Base-by-base conservation (phyloP, 2,797 vertebrate species). In the Molothrus ater region DNA sequence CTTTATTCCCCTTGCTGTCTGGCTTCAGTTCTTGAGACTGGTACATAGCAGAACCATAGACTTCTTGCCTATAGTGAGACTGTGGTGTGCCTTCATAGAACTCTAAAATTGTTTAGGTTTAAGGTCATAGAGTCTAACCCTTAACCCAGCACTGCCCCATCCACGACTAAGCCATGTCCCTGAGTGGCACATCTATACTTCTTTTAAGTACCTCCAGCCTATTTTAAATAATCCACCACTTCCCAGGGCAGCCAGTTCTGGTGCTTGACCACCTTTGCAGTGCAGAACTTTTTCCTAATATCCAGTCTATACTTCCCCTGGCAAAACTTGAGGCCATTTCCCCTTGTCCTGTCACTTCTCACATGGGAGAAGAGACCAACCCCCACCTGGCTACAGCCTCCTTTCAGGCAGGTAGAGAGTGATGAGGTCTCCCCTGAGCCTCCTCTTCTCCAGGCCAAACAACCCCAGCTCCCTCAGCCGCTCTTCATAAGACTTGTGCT, bases 351-450 rank as follows among this genome's bases (percentile, higher is more conserved):
- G 15, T 80, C 11, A 31, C n/a, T 51, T 70, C 8, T 47, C 47
- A 64, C 1, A 0, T 75, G 25, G 31, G 6, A 59, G 17, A 34
- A 53, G 17, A 75, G n/a, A 47, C 11, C 1, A 7, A 36, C 2
- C 5, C 16, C 29, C 7, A 32, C 38, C 8, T 70, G 31, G 19
- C 31, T 70, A 47, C 38, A 75, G 4, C 43, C 57, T 76, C 34
- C 26, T 65, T 86, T 53, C n/a, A 53, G 45, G 26, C 25, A n/a
- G 19, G 32, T 53, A 38, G 50, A 43, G 42, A 24, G n/a, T 11
- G 2, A 11, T 70, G 20, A 53, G 45, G 51, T 81, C 38, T 51
- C 15, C 13, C 36, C 6, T 15, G 31, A 34, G 16, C 45, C 19
- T 70, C 6, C 21, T 64, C 26, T 56, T 50, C 17, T 69, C 45